Evolutionary conservation across 2,888 invertebrate genomes (phyloP).

Genomic region (Synergus japonicus): DNA sequence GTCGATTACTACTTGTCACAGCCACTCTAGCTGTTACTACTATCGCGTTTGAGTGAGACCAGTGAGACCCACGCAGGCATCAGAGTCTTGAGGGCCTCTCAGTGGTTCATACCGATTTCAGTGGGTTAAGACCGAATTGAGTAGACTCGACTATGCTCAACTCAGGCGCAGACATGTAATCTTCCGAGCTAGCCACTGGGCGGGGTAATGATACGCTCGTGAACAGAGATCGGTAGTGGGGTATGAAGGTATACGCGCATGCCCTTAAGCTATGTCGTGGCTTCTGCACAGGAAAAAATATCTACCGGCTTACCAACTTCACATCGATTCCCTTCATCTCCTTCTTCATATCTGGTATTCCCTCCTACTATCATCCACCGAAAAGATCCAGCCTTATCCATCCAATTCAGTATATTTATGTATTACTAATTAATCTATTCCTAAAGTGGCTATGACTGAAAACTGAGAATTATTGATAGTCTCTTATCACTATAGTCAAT

Average conservation of each 20-base stretch:
- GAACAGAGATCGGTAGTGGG: conserved; percentile 65
- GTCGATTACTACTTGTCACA: conserved; percentile 33
- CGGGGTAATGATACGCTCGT: conserved; percentile 76
- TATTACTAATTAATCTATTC: too few relatives aligned
- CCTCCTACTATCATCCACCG: conserved; percentile 21
- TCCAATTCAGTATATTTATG: background rate
- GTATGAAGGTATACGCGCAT: conserved; percentile 62
- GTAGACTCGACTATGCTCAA: conserved; percentile 55
- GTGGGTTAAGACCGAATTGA: conserved; percentile 51
- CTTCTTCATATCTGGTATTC: conserved; percentile 35
- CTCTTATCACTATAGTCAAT: too few relatives aligned
- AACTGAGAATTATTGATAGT: too few relatives aligned
- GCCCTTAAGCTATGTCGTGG: conserved; percentile 58
- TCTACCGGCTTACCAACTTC: background rate
- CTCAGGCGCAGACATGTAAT: conserved; percentile 73
- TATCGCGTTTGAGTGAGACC: conserved; percentile 42
- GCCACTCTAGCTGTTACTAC: conserved; percentile 14
- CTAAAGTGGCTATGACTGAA: too few relatives aligned
- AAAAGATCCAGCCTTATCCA: background rate
- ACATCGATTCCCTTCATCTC: conserved; percentile 8
- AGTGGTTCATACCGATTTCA: conserved; percentile 48
- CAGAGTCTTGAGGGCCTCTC: conserved; percentile 40
- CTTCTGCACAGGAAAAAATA: conserved; percentile 48
- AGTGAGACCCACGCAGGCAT: conserved; percentile 43
- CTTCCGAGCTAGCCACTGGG: conserved; percentile 77